phyloP scores from a whole-genome alignment of 2,888 invertebrate genomes.

The Sinhomidia bicolor region DNA sequence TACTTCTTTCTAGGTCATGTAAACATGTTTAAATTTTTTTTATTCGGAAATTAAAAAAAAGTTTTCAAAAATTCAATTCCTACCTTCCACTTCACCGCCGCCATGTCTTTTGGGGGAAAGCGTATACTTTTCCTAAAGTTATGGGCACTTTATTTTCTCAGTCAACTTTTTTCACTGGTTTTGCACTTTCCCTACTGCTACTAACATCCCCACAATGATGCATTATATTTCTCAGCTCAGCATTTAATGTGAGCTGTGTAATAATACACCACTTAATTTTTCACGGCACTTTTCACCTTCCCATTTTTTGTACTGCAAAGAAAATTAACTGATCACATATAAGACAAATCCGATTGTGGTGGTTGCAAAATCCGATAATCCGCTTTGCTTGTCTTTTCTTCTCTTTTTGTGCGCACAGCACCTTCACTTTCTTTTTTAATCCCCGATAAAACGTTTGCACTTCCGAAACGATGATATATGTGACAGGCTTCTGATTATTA shows the following conservation, averaged over 20 bases:
- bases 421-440: not conserved
- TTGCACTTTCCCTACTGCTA: not conserved
- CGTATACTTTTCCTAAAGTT: slow-evolving; percentile 36
- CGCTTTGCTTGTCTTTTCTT: not conserved
- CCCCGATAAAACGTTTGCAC: not conserved
- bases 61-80: slow-evolving; percentile 11
- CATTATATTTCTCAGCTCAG: slow-evolving; percentile 48
- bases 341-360: not conserved
- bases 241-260: slow-evolving; percentile 17
- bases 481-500: slow-evolving; percentile 19
- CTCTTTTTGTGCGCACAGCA: not conserved
- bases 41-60: not conserved
- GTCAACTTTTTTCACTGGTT: slow-evolving; percentile 7
- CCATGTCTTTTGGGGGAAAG: slow-evolving; percentile 57
- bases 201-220: not conserved
- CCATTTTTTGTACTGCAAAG: not conserved
- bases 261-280: not conserved
- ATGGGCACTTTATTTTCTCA: slow-evolving; percentile 2
- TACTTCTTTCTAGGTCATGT: not conserved
- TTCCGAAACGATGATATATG: not conserved
- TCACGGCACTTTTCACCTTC: not conserved
- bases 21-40: not conserved
- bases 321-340: not conserved
- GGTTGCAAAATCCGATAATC: not conserved
- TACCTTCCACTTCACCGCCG: slow-evolving; percentile 74